Evolutionary conservation across 2,797 vertebrate genomes (phyloP), one percentile per base, ranked within the genome.

Genomic region (Rhinophrynus dorsalis): DNA sequence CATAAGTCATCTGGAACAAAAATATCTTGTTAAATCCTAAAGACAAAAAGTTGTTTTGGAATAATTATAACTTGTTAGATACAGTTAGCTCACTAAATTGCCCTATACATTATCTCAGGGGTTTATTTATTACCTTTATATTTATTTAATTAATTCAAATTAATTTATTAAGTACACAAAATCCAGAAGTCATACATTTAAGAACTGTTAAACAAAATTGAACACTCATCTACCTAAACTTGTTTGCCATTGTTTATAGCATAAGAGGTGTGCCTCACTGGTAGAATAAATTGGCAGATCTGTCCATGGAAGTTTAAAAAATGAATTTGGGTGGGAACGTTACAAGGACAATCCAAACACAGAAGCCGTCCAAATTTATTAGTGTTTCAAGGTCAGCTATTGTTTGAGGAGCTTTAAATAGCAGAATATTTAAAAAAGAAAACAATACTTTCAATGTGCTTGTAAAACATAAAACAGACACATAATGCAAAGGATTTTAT

Each of bases 351-450:
- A 79, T 76, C 77, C 61, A 60, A 79, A 76, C 48, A 6, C 75
- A 50, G 42, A 71, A 78, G 78, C 62, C n/a, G 69, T 66, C 67
- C 77, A 11, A 70, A 56, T 1, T 66, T 44, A 4, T 29, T 6
- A 1, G 71, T 45, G 55, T 70, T 78, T 77, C 82, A 86, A 84
- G 82, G 83, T 83, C 82, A 80, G 10, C 82, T 66, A 86, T 86
- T 86, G 82, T 86, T 82, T 73, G 74, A 13, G 35, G 2, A 68
- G 73, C n/a, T 82, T 82, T n/a, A n/a, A 84, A 83, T 84, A 84
- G 75, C 65, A 0, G 12, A 30, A 15, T 0, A 57, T 75, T 75
- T 51, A 69, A 9, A 56, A 78, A 73, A 6, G 33, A 55, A 23
- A 75, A 18, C 0, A 64, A 64, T 33, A 1, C 20, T 50, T 38